Evolutionary conservation across 2,888 invertebrate species (phyloP), one percentile per base, ranked within the genome.

Genomic region (Galerucella pusilla): DNA sequence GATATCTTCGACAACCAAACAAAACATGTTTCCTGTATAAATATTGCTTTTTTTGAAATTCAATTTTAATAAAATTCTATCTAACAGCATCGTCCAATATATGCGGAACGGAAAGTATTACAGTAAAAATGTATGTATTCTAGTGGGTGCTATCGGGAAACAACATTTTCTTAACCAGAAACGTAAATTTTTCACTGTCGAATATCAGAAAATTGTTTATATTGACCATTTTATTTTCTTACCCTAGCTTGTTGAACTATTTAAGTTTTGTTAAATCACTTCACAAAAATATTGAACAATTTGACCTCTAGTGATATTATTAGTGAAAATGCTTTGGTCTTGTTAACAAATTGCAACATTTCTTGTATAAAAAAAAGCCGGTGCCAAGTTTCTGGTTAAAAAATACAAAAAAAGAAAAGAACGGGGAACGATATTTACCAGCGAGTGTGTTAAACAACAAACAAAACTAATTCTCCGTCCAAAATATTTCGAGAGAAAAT

Each of bases 401-500:
- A 57, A 57, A 57, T 6, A 11, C 20, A 1, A 10, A 16, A 57
- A 57, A 57, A 57, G 20, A 54, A 4, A 54, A 16, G 35, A 61
- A 61, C 14, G 61, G 7, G 14, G 28, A 42, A 63, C 35, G 12
- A 16, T 35, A n/a, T 42, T 63, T 42, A 11, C 63, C 63, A 63
- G n/a, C 57, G 16, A 63, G 35, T 63, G 63, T 42, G 63, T 63
- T 28, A 70, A 70, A 63, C 49, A 70, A 64, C 70, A 70, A 63
- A 70, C 70, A 52, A 3, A 14, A 28, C n/a, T 16, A 64, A n/a
- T 12, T 54, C 70, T 54, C 70, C 54, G 28, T 61, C 59, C 69
- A 69, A 64, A 70, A 70, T 63, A 70, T 70, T 63, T 64, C 63
- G 42, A 52, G 70, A 45, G 63, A 64, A 70, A 70, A 70, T 70